Base-by-base conservation (phyloP, 2,888 invertebrate genomes). In the Epiperipatus broadwayi region DNA sequence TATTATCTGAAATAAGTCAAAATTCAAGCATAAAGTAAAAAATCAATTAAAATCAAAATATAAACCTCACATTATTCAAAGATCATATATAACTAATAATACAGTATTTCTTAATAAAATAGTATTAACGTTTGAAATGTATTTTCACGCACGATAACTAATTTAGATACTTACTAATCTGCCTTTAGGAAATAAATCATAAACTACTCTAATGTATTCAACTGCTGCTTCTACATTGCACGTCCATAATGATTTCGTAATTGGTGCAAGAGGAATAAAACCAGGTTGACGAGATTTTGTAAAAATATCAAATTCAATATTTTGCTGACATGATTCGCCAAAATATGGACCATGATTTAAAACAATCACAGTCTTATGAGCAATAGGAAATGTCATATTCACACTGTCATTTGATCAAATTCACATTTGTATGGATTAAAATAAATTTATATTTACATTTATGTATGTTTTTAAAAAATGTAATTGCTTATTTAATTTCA, bases 351-450 rank as follows among this genome's bases (percentile, higher is more conserved):
- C 83, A 53, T 85, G 85, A 55, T 97, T 95, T 48, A 97, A 61
- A 16, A 95, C 81, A 59, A 95, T 81, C 42, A 93, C 77, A 0
- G 93, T 93, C 65, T 95, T 97, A 57, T 93, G 87, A 55, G 80
- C 81, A 30, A 73, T 67, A 7, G 76, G 73, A 59, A 72, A 73
- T 67, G 75, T 69, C 52, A 50, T 53, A 20, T 29, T n/a, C n/a
- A n/a, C n/a, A n/a, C n/a, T n/a, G n/a, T n/a, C n/a, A n/a, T n/a
- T n/a, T n/a, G n/a, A n/a, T n/a, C n/a, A n/a, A n/a, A n/a, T n/a
- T n/a, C n/a, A n/a, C n/a, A n/a, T n/a, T n/a, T n/a, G n/a, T n/a
- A n/a, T n/a, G n/a, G n/a, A n/a, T n/a, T n/a, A n/a, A n/a, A n/a
- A n/a, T n/a, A n/a, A n/a, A n/a, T n/a, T n/a, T n/a, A n/a, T n/a